Conservation (phyloP, 1,140 invertebrate species). For the Episyrphus balteatus region DNA sequence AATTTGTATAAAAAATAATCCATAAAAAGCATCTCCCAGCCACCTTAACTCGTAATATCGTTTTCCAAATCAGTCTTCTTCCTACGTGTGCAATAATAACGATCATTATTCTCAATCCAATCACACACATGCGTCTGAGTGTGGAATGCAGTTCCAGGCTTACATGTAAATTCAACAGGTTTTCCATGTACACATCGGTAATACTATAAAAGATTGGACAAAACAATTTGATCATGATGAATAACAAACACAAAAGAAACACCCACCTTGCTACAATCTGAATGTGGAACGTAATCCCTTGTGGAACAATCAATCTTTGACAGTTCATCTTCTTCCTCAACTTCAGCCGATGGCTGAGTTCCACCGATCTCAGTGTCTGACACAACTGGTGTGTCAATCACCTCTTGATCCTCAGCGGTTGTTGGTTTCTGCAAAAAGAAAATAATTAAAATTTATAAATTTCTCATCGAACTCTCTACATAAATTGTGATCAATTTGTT, state of each 20-base stretch:
- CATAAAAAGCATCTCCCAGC: too few species aligned
- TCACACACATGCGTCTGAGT: constrained; percentile 56
- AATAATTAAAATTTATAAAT: neutral
- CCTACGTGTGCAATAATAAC: constrained; percentile 34
- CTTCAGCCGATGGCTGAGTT: constrained; percentile 6
- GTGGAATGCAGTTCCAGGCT: constrained; percentile 63
- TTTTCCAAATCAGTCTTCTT: constrained; percentile 15
- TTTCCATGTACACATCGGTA: constrained; percentile 68
- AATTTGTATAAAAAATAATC: too few species aligned
- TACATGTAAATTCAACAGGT: constrained; percentile 57
- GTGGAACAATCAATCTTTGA: constrained; percentile 41
- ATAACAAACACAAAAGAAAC: neutral
- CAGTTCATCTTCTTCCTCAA: constrained; percentile 15
- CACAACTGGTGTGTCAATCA: constrained; percentile 5
- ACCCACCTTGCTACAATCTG: constrained; percentile 44
- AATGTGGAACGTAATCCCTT: constrained; percentile 54
- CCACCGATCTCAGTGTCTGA: constrained; percentile 9
- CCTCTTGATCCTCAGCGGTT: constrained; percentile 15
- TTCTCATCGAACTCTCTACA: neutral
- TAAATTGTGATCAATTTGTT: too few species aligned
- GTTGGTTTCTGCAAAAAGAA: constrained; percentile 13
- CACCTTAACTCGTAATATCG: neutral
- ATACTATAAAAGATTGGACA: constrained; percentile 44
- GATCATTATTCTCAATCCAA: constrained; percentile 62
- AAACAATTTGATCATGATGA: neutral